Conservation (phyloP, 37 sponge, comb jelly and placozoan genomes). For the Tethya wilhelma region DNA sequence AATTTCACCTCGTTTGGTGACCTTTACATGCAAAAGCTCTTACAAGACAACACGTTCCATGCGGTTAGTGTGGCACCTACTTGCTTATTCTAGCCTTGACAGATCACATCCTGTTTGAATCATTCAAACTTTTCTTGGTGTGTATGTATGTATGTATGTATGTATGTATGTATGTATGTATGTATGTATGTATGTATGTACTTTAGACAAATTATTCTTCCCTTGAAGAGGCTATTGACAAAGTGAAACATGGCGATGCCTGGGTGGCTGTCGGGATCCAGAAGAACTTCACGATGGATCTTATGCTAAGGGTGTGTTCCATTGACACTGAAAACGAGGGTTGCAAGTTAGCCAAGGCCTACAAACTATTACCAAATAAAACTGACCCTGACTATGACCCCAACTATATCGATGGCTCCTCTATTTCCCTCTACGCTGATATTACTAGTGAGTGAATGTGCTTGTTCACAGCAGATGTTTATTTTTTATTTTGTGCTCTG, state of each 20-base stretch:
- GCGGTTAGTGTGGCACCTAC: conserved; percentile 27
- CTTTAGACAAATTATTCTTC: background rate
- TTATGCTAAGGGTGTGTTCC: conserved; percentile 4
- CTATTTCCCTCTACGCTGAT: conserved; percentile 59
- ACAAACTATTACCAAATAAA: no score
- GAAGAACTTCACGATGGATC: conserved; percentile 59
- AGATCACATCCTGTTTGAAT: background rate
- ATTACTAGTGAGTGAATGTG: conserved; percentile 39
- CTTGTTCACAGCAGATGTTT: background rate
- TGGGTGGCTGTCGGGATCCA: conserved; percentile 63
- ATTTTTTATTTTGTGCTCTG: background rate
- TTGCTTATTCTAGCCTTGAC: no score
- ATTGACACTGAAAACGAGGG: background rate
- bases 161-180: background rate
- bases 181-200: background rate
- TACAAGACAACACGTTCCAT: background rate
- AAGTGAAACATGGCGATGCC: conserved; percentile 63
- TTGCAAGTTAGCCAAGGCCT: no score
- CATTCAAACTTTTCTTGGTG: background rate
- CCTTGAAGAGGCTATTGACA: conserved; percentile 37
- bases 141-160: background rate
- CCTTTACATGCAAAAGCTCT: conserved; percentile 4
- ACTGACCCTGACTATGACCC: background rate
- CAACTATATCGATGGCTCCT: conserved; percentile 40
- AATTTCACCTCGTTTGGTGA: background rate